Evolutionary conservation across 1,140 invertebrate species (phyloP).

Genomic region (Thaumatotibia leucotreta): DNA sequence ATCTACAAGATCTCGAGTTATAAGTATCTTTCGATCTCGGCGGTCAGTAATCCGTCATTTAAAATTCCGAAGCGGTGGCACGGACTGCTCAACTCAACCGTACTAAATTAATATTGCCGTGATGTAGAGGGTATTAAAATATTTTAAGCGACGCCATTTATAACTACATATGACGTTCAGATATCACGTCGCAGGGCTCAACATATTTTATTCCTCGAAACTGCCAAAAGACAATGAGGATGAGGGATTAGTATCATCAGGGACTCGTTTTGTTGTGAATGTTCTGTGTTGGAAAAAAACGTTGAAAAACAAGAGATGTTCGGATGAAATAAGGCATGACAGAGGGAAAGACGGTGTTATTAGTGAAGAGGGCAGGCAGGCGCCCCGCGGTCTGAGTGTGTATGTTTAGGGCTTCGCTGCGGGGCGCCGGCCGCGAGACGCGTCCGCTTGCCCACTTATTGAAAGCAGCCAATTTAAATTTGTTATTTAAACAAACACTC

Average conservation of each 20-base stretch:
- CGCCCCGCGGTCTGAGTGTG: constrained; percentile 74
- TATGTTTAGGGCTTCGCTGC: constrained; percentile 68
- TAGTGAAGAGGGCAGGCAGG: constrained; percentile 62
- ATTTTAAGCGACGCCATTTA: constrained; percentile 75
- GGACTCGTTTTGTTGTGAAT: constrained; percentile 69
- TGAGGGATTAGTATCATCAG: constrained; percentile 75
- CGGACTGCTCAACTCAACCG: constrained; percentile 64
- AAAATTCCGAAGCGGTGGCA: constrained; percentile 68
- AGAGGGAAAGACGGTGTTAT: constrained; percentile 71
- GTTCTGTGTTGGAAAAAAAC: constrained; percentile 56
- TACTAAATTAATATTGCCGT: constrained; percentile 73
- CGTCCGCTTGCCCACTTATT: constrained; percentile 54
- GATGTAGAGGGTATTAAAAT: constrained; percentile 75
- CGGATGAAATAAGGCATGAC: constrained; percentile 70
- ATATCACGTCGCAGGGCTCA: constrained; percentile 67
- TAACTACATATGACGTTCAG: constrained; percentile 70
- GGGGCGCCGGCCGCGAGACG: constrained; percentile 43
- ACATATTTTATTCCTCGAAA: constrained; percentile 74
- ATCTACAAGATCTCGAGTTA: constrained; percentile 53
- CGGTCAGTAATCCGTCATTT: constrained; percentile 71
- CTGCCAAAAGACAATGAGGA: constrained; percentile 75
- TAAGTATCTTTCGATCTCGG: constrained; percentile 66
- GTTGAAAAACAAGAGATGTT: constrained; percentile 64
- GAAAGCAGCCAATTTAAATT: constrained; percentile 68
- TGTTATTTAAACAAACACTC: constrained; percentile 65